Evolutionary conservation across 1,140 invertebrate species (phyloP), one percentile per base, ranked within the genome.

Genomic region (Ceratina australensis): DNA sequence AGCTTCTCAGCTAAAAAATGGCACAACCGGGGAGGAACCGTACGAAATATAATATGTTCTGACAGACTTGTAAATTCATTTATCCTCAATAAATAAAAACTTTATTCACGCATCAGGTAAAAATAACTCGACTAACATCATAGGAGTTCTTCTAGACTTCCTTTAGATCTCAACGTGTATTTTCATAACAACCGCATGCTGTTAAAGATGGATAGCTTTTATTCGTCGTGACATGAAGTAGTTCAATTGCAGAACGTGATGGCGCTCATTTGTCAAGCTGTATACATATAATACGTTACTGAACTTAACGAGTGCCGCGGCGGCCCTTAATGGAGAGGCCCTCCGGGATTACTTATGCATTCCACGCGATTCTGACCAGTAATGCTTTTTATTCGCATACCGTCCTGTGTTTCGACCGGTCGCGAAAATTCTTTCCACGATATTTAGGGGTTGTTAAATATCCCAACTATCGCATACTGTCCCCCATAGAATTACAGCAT

Each of bases 311-410:
- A 47, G 67, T 60, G 24, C 4, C 42, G 64, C 26, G 33, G 59
- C 10, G 59, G 26, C 20, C 26, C 60, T 73, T 47, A 73, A 24
- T 63, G 60, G 28, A 15, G 47, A 18, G 5, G 26, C 42, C 47
- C 49, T 42, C 12, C 12, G 2, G 4, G 16, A 47, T 73, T 73
- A 73, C 20, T 64, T 73, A 64, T 73, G 16, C 60, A 73, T 65
- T 64, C 60, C 60, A 65, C 28, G 71, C 71, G 59, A 65, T 56
- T 54, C 49, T 12, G 28, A 52, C 20, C 64, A 1, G 59, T 64
- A 73, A 64, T 65, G 60, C 22, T 33, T 54, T 54, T 65, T 24
- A 28, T 54, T 73, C 33, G 33, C 33, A 10, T 56, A 22, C 10
- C 12, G 16, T 33, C 3, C 8, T 16, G 18, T 18, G 52, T 26